Conservation (phyloP, 2,888 invertebrate species). For the Tachina fera region DNA sequence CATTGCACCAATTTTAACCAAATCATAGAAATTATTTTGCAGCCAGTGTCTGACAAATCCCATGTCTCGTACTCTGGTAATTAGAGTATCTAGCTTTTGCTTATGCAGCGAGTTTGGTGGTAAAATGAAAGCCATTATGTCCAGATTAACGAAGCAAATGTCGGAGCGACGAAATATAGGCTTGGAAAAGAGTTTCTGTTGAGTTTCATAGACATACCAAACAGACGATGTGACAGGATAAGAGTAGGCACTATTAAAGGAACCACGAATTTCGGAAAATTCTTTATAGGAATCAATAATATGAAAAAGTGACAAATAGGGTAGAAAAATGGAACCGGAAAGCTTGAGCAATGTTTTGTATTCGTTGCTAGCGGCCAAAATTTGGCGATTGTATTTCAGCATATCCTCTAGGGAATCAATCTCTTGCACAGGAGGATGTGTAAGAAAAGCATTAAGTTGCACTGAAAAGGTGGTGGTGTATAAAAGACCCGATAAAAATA, state of each 20-base stretch:
- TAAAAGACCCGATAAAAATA: slow-evolving; percentile 70
- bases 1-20: slow-evolving; percentile 60
- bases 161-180: slow-evolving; percentile 67
- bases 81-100: slow-evolving; percentile 63
- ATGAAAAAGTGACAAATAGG: slow-evolving; percentile 63
- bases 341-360: slow-evolving; percentile 50
- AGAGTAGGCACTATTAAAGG: slow-evolving; percentile 64
- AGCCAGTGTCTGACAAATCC: slow-evolving; percentile 50
- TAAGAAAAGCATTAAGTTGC: slow-evolving; percentile 71
- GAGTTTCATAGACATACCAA: slow-evolving; percentile 69
- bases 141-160: slow-evolving; percentile 66
- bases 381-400: slow-evolving; percentile 44
- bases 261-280: slow-evolving; percentile 66
- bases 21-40: slow-evolving; percentile 61
- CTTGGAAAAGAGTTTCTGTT: slow-evolving; percentile 66
- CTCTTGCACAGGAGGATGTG: slow-evolving; percentile 63
- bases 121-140: slow-evolving; percentile 68
- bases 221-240: slow-evolving; percentile 71
- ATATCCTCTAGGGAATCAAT: slow-evolving; percentile 68
- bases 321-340: slow-evolving; percentile 50
- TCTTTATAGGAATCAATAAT: slow-evolving; percentile 63
- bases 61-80: slow-evolving; percentile 53
- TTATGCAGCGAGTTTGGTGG: slow-evolving; percentile 69
- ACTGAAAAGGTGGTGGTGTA: slow-evolving; percentile 72
- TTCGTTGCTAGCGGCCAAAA: slow-evolving; percentile 40